Evolutionary conservation across 2,113 vertebrate genomes (phyloP).

Genomic region (Pao palembangensis): DNA sequence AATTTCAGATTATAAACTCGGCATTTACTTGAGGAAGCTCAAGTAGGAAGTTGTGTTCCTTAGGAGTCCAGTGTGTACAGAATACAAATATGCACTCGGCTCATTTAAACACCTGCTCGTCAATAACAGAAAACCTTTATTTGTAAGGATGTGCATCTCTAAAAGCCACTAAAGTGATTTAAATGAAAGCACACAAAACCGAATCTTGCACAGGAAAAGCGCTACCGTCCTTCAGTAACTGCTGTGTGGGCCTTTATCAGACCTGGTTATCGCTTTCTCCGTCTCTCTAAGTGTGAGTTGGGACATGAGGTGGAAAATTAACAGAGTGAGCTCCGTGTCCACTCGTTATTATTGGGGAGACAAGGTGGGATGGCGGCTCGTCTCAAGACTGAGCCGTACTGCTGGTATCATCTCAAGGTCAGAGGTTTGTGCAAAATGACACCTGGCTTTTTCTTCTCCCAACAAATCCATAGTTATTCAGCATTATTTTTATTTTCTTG

Average conservation of each 20-base stretch:
- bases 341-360: slow-evolving; percentile 49
- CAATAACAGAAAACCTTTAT: slow-evolving; percentile 3
- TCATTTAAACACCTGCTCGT: neutral
- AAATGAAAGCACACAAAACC: slow-evolving; percentile 12
- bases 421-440: slow-evolving; percentile 36
- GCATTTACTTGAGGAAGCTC: neutral
- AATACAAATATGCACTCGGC: neutral
- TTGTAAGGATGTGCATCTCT: slow-evolving; percentile 5
- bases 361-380: slow-evolving; percentile 19
- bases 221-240: slow-evolving; percentile 14
- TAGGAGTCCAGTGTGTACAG: neutral
- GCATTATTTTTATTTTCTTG: slow-evolving; percentile 28
- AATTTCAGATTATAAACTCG: neutral
- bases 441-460: neutral
- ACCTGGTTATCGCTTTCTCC: slow-evolving; percentile 20
- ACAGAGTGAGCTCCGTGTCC: slow-evolving; percentile 48
- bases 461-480: too few species aligned
- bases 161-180: slow-evolving; percentile 1
- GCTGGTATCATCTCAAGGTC: slow-evolving; percentile 29
- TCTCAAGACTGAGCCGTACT: slow-evolving; percentile 31
- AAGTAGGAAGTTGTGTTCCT: neutral
- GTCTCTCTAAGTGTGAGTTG: slow-evolving; percentile 30
- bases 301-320: slow-evolving; percentile 62
- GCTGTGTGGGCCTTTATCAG: slow-evolving; percentile 29
- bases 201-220: neutral